Evolutionary conservation across 2,113 vertebrate species (phyloP).

Genomic region (Dicentrarchus labrax): DNA sequence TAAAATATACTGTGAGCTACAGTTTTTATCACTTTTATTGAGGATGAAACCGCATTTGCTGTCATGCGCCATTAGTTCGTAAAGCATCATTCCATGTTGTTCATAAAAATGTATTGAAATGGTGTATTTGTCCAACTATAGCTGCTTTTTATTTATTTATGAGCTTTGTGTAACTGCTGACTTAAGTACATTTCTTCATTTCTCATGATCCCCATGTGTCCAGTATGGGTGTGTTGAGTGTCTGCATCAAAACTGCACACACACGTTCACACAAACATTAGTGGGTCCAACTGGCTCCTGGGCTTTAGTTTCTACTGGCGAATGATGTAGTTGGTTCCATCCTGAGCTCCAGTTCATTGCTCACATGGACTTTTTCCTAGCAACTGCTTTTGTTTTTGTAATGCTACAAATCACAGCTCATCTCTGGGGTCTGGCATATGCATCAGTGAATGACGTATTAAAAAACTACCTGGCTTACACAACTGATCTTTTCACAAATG

Average conservation of each 20-base stretch:
- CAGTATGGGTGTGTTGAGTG: constrained; percentile 45
- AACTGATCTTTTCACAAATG: constrained; percentile 2
- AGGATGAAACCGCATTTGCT: constrained; percentile 19
- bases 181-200: constrained; percentile 39
- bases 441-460: constrained; percentile 51
- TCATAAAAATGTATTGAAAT: constrained; percentile 5
- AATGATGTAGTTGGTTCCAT: constrained; percentile 63
- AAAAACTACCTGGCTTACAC: constrained; percentile 21
- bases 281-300: constrained; percentile 49
- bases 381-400: constrained; percentile 65
- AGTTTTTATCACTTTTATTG: constrained; percentile 32
- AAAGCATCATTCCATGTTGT: constrained; percentile 5
- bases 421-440: constrained; percentile 56
- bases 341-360: constrained; percentile 38
- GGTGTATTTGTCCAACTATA: neutral
- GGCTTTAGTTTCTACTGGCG: constrained; percentile 35
- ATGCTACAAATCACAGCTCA: constrained; percentile 40
- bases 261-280: constrained; percentile 3
- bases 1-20: constrained; percentile 5
- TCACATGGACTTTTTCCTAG: constrained; percentile 56
- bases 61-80: neutral
- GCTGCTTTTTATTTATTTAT: constrained; percentile 31
- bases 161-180: constrained; percentile 39
- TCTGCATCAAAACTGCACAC: constrained; percentile 46
- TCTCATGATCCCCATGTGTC: constrained; percentile 54